Evolutionary conservation across 35 echinoderm and acorn worm species (phyloP).

Genomic region (Chiridota heheva): DNA sequence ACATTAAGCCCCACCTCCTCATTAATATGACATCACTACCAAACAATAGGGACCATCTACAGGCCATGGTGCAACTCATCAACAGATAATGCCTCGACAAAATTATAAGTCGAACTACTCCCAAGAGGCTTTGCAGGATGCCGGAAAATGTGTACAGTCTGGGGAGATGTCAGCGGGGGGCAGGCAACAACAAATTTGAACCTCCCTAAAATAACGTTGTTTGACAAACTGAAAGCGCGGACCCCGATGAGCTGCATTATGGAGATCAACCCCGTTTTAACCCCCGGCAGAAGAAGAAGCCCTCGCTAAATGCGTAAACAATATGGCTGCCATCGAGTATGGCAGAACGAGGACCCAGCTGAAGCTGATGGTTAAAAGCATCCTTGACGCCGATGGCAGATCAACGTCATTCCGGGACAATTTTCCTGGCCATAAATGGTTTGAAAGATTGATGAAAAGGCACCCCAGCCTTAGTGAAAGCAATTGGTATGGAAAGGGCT

Average conservation of each 20-base stretch:
- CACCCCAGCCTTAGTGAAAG: not conserved
- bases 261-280: not conserved
- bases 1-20: no score
- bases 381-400: slow-evolving; percentile 14
- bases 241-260: not conserved
- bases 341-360: not conserved
- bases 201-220: not conserved
- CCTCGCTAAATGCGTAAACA: not conserved
- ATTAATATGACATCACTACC: no score
- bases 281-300: not conserved
- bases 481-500: not conserved
- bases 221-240: not conserved
- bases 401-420: not conserved
- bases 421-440: slow-evolving; percentile 10
- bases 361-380: not conserved
- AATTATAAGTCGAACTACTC: no score
- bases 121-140: no score
- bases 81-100: no score
- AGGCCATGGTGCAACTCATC: no score
- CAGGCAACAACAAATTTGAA: no score
- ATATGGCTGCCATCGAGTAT: slow-evolving; percentile 15
- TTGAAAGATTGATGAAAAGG: not conserved
- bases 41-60: no score
- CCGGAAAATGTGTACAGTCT: no score
- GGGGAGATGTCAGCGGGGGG: no score